Base-by-base conservation (phyloP, 1,140 invertebrate genomes). In the Polypedilum vanderplanki region DNA sequence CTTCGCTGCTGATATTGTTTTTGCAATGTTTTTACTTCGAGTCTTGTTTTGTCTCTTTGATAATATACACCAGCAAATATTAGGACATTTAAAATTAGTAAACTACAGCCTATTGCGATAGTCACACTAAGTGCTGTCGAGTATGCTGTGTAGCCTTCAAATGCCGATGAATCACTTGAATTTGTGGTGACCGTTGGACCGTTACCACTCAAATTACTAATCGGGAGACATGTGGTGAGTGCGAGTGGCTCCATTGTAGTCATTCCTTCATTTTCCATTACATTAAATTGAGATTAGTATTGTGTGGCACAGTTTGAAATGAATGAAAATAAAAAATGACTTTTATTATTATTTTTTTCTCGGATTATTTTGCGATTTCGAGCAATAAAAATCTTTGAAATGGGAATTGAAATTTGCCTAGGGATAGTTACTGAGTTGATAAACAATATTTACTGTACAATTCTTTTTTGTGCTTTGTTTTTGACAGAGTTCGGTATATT, bases 1-100 rank as follows among this genome's bases (percentile, higher is more conserved):
- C 90, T 87, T 41, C 88, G 87, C 76, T 90, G 88, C 77, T 89
- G 87, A 76, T 84, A 84, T 77, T 89, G 86, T 77, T 88, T 87
- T 78, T 89, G 89, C 40, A 90, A 82, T 40, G 86, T 88, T 83
- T 93, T 92, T n/a, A 92, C 91, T 83, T 93, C 91, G 75, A 91
- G 85, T 77, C 90, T 85, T 17, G 90, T 89, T 80, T 95, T 94
- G 79, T 97, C 94, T 12, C 94, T 85, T 80, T 97, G 94, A 81
- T 97, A 97, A 79, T 96, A 97, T 0, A 97, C 93, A 1, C 94
- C 95, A 41, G 94, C 94, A 80, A 97, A 97, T 78, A 98, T 94
- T 10, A 98, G 85, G 0, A 97, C 91, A 80, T 97, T 97, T 7
- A 97, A 84, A 76, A 97, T 92, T 15, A 97, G 85, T 22, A 97